Conservation (phyloP, 2,113 vertebrate genomes). For the Xyrauchen texanus region DNA sequence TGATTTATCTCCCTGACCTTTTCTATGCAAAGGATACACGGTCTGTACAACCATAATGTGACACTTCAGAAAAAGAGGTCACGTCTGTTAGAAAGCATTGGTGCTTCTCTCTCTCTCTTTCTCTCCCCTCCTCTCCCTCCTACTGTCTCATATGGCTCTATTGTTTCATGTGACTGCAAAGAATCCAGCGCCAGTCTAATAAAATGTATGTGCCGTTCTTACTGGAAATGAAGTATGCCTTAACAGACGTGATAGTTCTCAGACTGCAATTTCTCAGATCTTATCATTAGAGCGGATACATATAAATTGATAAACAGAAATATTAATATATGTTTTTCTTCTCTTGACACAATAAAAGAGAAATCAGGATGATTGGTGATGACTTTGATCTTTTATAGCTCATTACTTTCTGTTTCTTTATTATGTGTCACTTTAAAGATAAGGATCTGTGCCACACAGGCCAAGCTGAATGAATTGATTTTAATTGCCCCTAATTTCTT, state of each 20-base stretch:
- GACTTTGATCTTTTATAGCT: constrained; percentile 37
- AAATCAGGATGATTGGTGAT: constrained; percentile 36
- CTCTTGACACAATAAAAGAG: constrained; percentile 44
- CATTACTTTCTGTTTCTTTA: constrained; percentile 4
- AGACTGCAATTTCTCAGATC: constrained; percentile 7
- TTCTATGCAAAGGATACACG: constrained; percentile 77
- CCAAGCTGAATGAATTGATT: constrained; percentile 35
- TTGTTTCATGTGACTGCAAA: constrained; percentile 59
- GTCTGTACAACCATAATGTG: constrained; percentile 70
- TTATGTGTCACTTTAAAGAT: no score
- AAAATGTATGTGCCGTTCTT: neutral
- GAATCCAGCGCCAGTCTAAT: neutral
- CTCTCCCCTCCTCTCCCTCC: constrained; percentile 4
- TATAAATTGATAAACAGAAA: constrained; percentile 26
- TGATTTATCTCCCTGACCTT: constrained; percentile 82
- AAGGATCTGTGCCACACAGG: neutral
- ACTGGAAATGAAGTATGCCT: constrained; percentile 21
- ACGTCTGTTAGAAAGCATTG: constrained; percentile 68
- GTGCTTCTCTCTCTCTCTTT: constrained; percentile 26
- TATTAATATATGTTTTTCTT: constrained; percentile 46
- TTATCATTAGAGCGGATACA: constrained; percentile 14
- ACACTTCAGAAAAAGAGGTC: constrained; percentile 75
- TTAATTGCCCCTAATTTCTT: constrained; percentile 53
- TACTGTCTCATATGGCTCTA: constrained; percentile 41
- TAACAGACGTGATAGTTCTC: neutral